phyloP scores from a whole-genome alignment of 2,888 invertebrate genomes.

The Parnassius orleans region DNA sequence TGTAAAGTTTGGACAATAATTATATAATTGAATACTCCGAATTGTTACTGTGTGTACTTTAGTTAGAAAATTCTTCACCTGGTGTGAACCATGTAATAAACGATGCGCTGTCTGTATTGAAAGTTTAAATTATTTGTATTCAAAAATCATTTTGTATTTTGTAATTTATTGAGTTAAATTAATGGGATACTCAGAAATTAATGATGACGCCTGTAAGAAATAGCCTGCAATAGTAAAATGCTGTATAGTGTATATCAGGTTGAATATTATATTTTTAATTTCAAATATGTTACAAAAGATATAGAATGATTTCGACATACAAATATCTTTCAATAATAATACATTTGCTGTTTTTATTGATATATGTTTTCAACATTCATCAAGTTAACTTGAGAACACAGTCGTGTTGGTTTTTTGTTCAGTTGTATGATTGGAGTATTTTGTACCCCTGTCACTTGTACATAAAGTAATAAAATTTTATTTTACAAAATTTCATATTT shows the following conservation, averaged over 20 bases:
- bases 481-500: conserved; percentile 64
- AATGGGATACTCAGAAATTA: too few relatives aligned
- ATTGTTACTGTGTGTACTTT: conserved; percentile 40
- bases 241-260: too few relatives aligned
- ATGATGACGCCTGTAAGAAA: too few relatives aligned
- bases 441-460: conserved; percentile 70
- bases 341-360: conserved; percentile 28
- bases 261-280: too few relatives aligned
- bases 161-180: too few relatives aligned
- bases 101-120: conserved; percentile 25
- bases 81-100: conserved; percentile 22
- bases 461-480: conserved; percentile 77
- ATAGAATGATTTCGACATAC: neutral
- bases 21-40: conserved; percentile 55
- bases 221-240: too few relatives aligned
- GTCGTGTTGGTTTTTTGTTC: conserved; percentile 57
- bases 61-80: conserved; percentile 30
- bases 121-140: conserved; percentile 3
- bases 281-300: too few relatives aligned
- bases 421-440: conserved; percentile 63
- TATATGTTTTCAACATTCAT: conserved; percentile 31
- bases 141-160: neutral
- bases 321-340: conserved; percentile 20
- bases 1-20: conserved; percentile 77
- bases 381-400: conserved; percentile 36